Conservation (phyloP, 2,113 vertebrate species). For the Chunga burmeisteri region DNA sequence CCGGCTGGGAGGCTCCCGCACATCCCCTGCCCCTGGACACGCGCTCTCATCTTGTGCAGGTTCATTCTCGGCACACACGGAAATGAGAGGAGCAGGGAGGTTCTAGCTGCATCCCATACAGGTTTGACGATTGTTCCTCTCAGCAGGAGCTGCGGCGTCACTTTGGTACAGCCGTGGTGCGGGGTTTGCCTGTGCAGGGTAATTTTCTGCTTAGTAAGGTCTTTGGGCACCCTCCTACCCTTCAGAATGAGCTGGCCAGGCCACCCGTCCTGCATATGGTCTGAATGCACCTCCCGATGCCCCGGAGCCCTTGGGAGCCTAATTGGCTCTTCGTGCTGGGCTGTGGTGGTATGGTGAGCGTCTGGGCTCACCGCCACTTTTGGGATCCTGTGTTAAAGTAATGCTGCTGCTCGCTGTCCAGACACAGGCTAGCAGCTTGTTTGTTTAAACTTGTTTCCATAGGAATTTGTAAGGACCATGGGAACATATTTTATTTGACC, state of each 20-base stretch:
- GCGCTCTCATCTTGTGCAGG: accelerated
- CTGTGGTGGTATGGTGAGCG: accelerated
- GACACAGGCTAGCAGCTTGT: neutral
- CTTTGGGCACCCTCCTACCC: accelerated
- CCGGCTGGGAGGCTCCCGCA: accelerated
- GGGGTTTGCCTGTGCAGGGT: neutral
- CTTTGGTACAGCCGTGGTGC: neutral
- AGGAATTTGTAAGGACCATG: neutral
- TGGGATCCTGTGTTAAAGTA: accelerated
- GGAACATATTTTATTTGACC: neutral
- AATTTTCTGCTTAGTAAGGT: neutral
- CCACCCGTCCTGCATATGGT: accelerated
- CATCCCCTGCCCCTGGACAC: neutral
- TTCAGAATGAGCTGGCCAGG: accelerated
- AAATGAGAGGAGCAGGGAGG: neutral
- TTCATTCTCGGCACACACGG: neutral
- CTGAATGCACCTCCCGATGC: accelerated
- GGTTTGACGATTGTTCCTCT: neutral
- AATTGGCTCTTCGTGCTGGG: neutral
- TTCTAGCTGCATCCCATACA: neutral
- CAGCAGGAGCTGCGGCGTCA: neutral
- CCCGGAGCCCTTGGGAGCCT: neutral
- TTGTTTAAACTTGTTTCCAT: neutral
- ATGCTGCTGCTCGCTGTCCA: neutral
- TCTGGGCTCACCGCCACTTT: neutral